Evolutionary conservation across 2,797 vertebrate genomes (phyloP).

Genomic region (Petrocephalus schoutedeni): DNA sequence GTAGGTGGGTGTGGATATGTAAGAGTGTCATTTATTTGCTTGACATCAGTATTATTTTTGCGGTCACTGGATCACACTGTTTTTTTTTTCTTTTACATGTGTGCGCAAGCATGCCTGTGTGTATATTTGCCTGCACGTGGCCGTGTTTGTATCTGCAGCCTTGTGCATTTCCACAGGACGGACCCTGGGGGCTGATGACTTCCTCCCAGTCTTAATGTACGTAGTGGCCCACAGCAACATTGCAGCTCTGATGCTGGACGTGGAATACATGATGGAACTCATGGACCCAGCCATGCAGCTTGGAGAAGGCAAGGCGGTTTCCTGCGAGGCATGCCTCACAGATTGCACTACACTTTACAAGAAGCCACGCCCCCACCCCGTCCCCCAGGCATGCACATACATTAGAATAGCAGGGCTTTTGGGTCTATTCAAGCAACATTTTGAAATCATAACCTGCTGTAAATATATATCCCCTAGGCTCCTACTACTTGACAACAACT

Average conservation of each 20-base stretch:
- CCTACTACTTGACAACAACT: constrained; percentile 94
- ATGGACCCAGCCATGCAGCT: constrained; percentile 92
- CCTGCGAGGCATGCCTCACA: background rate
- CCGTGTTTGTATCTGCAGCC: background rate
- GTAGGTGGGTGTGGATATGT: background rate
- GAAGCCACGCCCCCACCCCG: background rate
- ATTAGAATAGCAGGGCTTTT: background rate
- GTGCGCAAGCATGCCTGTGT: constrained; percentile 30
- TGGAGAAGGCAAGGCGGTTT: constrained; percentile 75
- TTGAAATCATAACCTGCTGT: background rate
- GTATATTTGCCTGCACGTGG: background rate
- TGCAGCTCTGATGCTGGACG: constrained; percentile 74
- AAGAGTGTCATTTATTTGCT: background rate
- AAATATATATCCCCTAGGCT: constrained; percentile 61
- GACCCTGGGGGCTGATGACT: constrained; percentile 85
- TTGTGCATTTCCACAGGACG: constrained; percentile 64
- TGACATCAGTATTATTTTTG: background rate
- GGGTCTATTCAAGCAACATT: background rate
- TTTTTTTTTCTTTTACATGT: background rate
- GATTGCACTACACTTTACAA: background rate
- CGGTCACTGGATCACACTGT: background rate
- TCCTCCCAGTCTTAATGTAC: constrained; percentile 96
- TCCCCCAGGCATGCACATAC: background rate
- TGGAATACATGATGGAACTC: constrained; percentile 98
- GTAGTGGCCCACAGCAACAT: constrained; percentile 87